Evolutionary conservation across 2,797 vertebrate species (phyloP).

Genomic region (Chrosomus eos): DNA sequence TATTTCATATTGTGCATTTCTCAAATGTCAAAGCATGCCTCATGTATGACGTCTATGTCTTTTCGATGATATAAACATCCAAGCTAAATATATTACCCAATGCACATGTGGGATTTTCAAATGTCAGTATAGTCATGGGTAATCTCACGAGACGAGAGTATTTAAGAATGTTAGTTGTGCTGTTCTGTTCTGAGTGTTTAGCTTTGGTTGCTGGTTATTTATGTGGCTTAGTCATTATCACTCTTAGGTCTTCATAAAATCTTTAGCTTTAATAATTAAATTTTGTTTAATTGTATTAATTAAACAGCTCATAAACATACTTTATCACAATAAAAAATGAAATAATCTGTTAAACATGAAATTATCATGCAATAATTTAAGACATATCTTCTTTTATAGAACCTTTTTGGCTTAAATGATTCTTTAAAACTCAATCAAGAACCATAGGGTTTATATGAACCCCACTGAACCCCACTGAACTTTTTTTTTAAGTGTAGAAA

Average conservation of each 20-base stretch:
- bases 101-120: constrained; percentile 43
- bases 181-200: background rate
- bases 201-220: background rate
- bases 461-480: background rate
- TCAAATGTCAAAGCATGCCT: constrained; percentile 57
- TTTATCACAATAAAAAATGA: background rate
- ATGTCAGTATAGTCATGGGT: constrained; percentile 57
- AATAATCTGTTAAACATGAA: background rate
- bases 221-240: background rate
- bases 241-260: background rate
- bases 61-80: constrained; percentile 28
- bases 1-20: constrained; percentile 42
- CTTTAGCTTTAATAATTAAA: background rate
- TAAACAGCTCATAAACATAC: background rate
- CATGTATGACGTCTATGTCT: constrained; percentile 7
- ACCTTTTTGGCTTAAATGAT: background rate
- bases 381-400: background rate
- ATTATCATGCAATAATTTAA: background rate
- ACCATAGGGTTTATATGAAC: background rate
- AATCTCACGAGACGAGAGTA: constrained; percentile 9
- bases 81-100: constrained; percentile 47
- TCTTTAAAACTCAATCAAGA: background rate
- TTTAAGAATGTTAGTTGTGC: background rate
- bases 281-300: background rate
- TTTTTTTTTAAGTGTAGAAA: background rate